phyloP scores from a whole-genome alignment of 2,888 invertebrate genomes.

The Netelia inedita region DNA sequence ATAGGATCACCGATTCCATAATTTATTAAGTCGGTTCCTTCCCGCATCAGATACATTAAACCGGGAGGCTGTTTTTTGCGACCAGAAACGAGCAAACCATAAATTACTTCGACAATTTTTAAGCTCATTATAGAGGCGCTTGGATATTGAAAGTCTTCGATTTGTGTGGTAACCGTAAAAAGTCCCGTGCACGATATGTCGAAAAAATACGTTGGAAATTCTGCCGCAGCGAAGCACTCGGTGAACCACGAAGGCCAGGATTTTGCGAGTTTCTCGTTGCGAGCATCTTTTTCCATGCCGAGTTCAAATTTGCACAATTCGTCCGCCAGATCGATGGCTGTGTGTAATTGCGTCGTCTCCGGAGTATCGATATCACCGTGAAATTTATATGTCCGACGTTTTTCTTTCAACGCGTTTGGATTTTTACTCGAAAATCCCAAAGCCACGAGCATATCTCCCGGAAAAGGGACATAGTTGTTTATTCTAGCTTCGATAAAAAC shows the following conservation, averaged over 20 bases:
- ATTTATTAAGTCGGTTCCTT: slow-evolving; percentile 6
- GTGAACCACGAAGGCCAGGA: not conserved
- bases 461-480: slow-evolving; percentile 88
- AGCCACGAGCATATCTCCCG: slow-evolving; percentile 87
- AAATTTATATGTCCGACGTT: slow-evolving; percentile 71
- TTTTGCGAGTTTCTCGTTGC: not conserved
- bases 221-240: not conserved
- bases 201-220: slow-evolving; percentile 88
- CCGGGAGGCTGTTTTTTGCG: not conserved
- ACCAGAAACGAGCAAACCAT: slow-evolving; percentile 48
- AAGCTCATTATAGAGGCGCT: slow-evolving; percentile 88
- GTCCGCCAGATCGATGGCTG: slow-evolving; percentile 63
- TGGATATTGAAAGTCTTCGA: slow-evolving; percentile 89
- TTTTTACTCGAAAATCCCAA: slow-evolving; percentile 84
- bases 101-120: slow-evolving; percentile 84
- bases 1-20: not conserved
- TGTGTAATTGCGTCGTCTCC: not conserved
- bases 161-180: slow-evolving; percentile 90
- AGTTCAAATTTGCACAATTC: slow-evolving; percentile 16
- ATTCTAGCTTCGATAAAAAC: slow-evolving; percentile 88
- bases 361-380: slow-evolving; percentile 69
- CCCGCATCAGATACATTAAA: slow-evolving; percentile 27
- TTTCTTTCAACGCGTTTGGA: slow-evolving; percentile 53
- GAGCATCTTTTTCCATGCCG: slow-evolving; percentile 76
- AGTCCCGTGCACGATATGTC: slow-evolving; percentile 89